A percentile compares a stretch with the other conserved stretches of the same genome.
phyloP scores from a whole-genome alignment of 2,888 invertebrate species.

The Dysmachus trigonus region DNA sequence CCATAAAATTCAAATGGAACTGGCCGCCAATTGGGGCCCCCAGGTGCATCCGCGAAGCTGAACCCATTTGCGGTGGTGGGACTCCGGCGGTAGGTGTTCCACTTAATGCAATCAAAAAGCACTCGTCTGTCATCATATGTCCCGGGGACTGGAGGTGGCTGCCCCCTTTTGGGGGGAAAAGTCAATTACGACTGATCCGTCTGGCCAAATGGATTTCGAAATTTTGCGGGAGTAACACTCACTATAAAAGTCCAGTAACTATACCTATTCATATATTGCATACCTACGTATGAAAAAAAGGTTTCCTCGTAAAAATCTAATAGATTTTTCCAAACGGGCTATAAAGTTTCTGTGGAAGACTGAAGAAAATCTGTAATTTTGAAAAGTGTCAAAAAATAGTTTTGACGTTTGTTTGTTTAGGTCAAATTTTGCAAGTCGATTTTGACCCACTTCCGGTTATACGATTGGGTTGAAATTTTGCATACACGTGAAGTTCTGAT shows the following conservation, averaged over 20 bases:
- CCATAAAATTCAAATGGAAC: not conserved
- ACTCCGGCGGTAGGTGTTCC: not conserved
- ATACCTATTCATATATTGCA: no score
- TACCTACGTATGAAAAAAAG: no score
- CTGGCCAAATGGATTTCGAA: not conserved
- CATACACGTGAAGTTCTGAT: no score
- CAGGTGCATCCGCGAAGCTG: not conserved
- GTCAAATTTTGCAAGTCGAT: no score
- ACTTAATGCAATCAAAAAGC: not conserved
- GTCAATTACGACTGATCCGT: not conserved
- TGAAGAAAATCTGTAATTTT: no score
- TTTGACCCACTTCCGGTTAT: no score
- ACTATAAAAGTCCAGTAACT: not conserved
- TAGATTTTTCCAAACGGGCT: no score
- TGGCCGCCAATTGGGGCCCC: not conserved
- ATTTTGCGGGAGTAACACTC: not conserved
- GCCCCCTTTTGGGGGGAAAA: not conserved
- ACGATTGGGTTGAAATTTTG: no score
- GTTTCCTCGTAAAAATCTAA: no score
- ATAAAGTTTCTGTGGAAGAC: no score
- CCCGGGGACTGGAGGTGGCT: not conserved
- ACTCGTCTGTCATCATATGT: not conserved
- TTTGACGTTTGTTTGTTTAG: no score
- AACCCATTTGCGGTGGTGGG: not conserved
- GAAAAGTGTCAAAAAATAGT: no score